Conservation (phyloP, 2,797 vertebrate species). For the Sebastes iracundus region DNA sequence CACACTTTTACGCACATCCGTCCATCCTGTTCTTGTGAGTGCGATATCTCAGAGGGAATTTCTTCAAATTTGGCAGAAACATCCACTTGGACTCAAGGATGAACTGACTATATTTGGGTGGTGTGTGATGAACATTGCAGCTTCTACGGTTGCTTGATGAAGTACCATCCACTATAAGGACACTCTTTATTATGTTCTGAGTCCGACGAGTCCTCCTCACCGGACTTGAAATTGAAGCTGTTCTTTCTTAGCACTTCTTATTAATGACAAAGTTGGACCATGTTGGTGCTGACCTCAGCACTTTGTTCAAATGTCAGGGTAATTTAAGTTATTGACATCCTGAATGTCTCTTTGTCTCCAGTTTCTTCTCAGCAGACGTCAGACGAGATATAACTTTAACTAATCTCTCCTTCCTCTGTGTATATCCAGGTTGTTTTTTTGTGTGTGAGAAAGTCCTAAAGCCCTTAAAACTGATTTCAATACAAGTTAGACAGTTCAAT, state of each 20-base stretch:
- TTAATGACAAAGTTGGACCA: not conserved
- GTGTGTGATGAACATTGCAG: not conserved
- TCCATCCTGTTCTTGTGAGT: too few relatives aligned
- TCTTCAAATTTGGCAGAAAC: too few relatives aligned
- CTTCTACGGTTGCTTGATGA: not conserved
- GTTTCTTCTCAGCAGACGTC: not conserved
- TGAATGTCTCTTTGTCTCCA: not conserved
- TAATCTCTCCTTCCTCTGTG: not conserved
- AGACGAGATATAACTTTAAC: not conserved
- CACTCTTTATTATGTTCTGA: not conserved
- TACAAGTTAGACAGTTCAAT: not conserved
- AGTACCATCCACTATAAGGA: not conserved
- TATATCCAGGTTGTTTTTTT: not conserved
- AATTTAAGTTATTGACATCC: not conserved
- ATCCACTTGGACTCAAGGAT: too few relatives aligned
- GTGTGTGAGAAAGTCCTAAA: slow-evolving; percentile 2
- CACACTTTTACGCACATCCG: too few relatives aligned
- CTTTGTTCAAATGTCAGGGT: not conserved
- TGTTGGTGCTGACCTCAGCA: not conserved
- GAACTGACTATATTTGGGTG: too few relatives aligned
- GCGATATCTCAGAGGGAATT: too few relatives aligned
- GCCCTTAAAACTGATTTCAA: not conserved
- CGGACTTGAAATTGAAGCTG: not conserved
- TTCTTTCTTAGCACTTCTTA: not conserved
- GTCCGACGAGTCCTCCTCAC: not conserved